Base-by-base conservation (phyloP, 2,113 vertebrate species). In the Sinocyclocheilus anophthalmus region DNA sequence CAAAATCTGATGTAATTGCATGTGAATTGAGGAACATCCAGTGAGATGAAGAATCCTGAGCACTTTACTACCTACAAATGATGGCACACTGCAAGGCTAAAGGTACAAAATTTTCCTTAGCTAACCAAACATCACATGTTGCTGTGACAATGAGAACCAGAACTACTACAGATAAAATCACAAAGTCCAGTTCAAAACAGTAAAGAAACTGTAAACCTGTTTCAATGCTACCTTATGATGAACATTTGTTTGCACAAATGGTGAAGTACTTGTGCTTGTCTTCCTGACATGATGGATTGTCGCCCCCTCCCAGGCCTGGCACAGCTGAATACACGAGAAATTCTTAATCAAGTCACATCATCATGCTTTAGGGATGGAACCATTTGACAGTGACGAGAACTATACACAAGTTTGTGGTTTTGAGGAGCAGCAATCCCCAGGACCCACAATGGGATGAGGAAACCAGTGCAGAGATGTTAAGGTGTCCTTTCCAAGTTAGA, bases 381-480 rank as follows among this genome's bases (percentile, higher is more conserved):
- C 16, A 11, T 65, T n/a, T 45, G 48, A 48, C 26, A 14, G 20
- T 8, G 30, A 75, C 24, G 45, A 76, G 85, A 78, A 72, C 55
- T 83, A n/a, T 24, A 39, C 61, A 42, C 61, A 48, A 33, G 70
- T 84, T 57, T 81, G 22, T 76, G 42, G 42, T 50, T 77, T 81
- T 84, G 81, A 84, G 81, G 57, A 84, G 48, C 59, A 76, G 78
- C 72, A 59, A 76, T 83, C 67, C 63, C 7, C 63, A 65, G 59
- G 20, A 78, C 61, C 76, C 69, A 39, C 59, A 63, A 14, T 18
- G 53, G 55, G 63, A 82, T 81, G 73, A 70, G 81, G 33, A 87
- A 85, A 77, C 84, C 89, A 87, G 89, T 88, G 85, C 87, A 90
- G 86, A 76, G 50, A 55, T 73, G 45, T 84, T 72, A 53, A 45